These are phyloP conservation scores for Entomobrya proxima DNA, from an alignment of 2,888 invertebrate genomes.

Conservation along the genomic window DNA sequence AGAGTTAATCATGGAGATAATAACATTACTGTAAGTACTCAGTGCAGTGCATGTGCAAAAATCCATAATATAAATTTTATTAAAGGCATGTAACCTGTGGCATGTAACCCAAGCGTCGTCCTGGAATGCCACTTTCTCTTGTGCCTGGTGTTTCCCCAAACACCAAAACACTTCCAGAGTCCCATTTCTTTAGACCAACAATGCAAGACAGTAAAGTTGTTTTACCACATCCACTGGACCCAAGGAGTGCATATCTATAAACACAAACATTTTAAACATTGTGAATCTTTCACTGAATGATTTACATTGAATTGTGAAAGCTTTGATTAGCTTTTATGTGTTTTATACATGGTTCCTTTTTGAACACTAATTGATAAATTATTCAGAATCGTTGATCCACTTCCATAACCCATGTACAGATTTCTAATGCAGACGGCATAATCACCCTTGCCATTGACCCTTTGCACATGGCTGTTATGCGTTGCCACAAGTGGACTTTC, in stretches of 20 bases:
- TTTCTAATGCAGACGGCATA: background rate
- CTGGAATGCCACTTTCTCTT: conserved; percentile 78
- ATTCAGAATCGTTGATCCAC: background rate
- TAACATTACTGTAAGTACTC: too few species aligned
- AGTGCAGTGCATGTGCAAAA: too few species aligned
- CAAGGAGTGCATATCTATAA: conserved; percentile 42
- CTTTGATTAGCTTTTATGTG: background rate
- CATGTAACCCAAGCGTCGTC: conserved; percentile 79
- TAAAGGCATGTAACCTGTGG: conserved; percentile 75
- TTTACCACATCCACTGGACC: conserved; percentile 77
- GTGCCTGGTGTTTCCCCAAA: conserved; percentile 76
- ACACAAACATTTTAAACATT: too few species aligned
- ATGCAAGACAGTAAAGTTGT: conserved; percentile 52
- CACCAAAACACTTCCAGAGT: conserved; percentile 77
- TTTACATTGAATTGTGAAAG: too few species aligned
- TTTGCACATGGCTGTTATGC: too few species aligned
- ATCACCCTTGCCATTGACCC: too few species aligned
- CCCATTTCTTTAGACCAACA: conserved; percentile 77
- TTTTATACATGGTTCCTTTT: conserved; percentile 23
- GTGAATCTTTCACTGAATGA: too few species aligned
- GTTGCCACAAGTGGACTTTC: too few species aligned
- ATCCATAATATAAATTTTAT: too few species aligned
- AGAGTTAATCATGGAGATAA: too few species aligned
- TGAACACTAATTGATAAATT: background rate
- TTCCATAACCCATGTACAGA: background rate